Conservation (phyloP, 1,140 invertebrate genomes). For the Temnothorax longispinosus region DNA sequence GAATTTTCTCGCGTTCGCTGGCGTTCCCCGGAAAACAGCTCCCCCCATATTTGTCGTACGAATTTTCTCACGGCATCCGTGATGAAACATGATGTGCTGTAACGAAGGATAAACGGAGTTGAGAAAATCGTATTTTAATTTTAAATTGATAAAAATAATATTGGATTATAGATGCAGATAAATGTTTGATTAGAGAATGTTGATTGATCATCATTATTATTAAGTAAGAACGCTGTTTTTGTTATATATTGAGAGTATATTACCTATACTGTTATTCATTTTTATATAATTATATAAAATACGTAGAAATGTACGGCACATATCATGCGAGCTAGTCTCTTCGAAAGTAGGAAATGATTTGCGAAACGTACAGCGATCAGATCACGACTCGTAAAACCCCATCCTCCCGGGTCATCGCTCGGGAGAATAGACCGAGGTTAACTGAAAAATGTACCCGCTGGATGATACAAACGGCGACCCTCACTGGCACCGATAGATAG, state of each 20-base stretch:
- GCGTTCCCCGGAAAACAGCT: neutral
- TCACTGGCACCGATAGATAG: slow-evolving; percentile 72
- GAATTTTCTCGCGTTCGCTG: slow-evolving; percentile 37
- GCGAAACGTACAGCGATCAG: slow-evolving; percentile 62
- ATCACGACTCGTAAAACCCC: slow-evolving; percentile 71
- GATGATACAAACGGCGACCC: slow-evolving; percentile 78
- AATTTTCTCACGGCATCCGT: slow-evolving; percentile 2
- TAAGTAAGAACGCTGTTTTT: neutral
- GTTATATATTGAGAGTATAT: neutral
- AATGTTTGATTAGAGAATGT: neutral
- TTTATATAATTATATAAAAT: neutral
- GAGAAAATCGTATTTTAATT: slow-evolving; percentile 12
- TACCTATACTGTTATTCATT: neutral
- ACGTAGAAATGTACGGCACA: neutral
- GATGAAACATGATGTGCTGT: slow-evolving; percentile 10
- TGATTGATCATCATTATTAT: neutral
- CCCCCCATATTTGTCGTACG: slow-evolving; percentile 25
- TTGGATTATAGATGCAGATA: neutral
- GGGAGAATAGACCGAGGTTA: slow-evolving; percentile 63
- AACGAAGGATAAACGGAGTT: neutral
- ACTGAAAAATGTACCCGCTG: slow-evolving; percentile 79
- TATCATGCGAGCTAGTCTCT: slow-evolving; percentile 42
- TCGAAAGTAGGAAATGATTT: slow-evolving; percentile 66
- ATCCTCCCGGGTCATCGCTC: slow-evolving; percentile 44
- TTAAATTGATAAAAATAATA: neutral